Base-by-base conservation (phyloP, 1,140 invertebrate species). In the Lepidurus packardi region DNA sequence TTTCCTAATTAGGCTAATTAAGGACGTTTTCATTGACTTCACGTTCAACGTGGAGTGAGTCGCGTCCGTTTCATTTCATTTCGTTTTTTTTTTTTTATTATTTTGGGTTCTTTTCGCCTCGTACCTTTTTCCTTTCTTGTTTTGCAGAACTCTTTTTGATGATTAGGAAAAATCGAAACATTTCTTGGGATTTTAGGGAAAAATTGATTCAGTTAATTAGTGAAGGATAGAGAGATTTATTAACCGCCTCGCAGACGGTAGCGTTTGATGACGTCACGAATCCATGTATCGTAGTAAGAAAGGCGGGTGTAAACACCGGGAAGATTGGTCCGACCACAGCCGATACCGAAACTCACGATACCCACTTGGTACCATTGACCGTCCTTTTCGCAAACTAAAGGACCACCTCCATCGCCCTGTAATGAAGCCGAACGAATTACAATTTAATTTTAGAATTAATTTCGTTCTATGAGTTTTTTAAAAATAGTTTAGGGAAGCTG, bases 401-500 rank as follows among this genome's bases (percentile, higher is more conserved):
- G 90, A 16, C 90, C 90, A 6, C 91, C 91, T 0, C 90, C 90
- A 82, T 92, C 91, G 76, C 91, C 91, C 90, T 91, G 84, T 1
- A 81, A 82, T 77, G 47, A 45, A 73, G 43, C 42, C 25, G 24
- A 75, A 65, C 42, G 8, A 79, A 43, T 73, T 65, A 74, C 75
- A 75, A 73, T 78, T 25, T 13, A 41, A 45, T 75, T 41, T 75
- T 5, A 74, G 43, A 65, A 78, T 10, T 47, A 80, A n/a, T n/a
- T 7, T 42, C 43, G 41, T 34, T 42, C 75, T 24, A 44, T 81
- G 3, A 34, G 4, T 34, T 34, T 34, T 34, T 4, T 3, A n/a
- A 77, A 13, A 76, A 13, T 73, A 45, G 73, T 16, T 45, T n/a
- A 13, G 21, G 53, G 75, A 78, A 44, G 44, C 16, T 45, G 1